Evolutionary conservation across 2,113 vertebrate species (phyloP).

Genomic region (Cryptomyrus ogoouensis): DNA sequence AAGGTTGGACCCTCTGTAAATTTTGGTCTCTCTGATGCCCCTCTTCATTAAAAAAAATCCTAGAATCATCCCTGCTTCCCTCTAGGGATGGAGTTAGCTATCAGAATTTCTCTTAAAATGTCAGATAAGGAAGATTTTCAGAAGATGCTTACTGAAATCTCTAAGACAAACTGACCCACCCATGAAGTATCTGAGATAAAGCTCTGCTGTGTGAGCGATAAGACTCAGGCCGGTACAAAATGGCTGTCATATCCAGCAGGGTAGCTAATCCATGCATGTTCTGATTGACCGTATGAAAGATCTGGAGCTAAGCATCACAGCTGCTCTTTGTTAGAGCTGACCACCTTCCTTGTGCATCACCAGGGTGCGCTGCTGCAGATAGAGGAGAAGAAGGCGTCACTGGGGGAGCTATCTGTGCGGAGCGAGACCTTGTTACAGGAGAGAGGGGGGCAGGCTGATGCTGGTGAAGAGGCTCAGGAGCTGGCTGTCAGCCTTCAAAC

Average conservation of each 20-base stretch:
- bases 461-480: slow-evolving; percentile 82
- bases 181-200: background rate
- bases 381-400: slow-evolving; percentile 84
- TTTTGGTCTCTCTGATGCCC: background rate
- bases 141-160: background rate
- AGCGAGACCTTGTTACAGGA: slow-evolving; percentile 88
- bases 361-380: slow-evolving; percentile 95
- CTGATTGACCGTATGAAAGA: background rate
- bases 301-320: background rate
- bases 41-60: background rate
- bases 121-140: background rate
- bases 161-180: background rate
- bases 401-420: slow-evolving; percentile 87
- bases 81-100: background rate
- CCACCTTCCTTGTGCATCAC: slow-evolving; percentile 62
- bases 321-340: slow-evolving; percentile 56
- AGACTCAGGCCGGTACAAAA: background rate
- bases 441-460: slow-evolving; percentile 78
- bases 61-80: background rate
- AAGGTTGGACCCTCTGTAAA: background rate
- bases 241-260: background rate
- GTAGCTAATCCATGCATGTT: background rate
- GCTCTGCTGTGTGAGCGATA: background rate
- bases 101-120: background rate
- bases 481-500: slow-evolving; percentile 75